Evolutionary conservation across 2,797 vertebrate genomes (phyloP), one percentile per base, ranked within the genome.

Genomic region (Danio aesculapii): DNA sequence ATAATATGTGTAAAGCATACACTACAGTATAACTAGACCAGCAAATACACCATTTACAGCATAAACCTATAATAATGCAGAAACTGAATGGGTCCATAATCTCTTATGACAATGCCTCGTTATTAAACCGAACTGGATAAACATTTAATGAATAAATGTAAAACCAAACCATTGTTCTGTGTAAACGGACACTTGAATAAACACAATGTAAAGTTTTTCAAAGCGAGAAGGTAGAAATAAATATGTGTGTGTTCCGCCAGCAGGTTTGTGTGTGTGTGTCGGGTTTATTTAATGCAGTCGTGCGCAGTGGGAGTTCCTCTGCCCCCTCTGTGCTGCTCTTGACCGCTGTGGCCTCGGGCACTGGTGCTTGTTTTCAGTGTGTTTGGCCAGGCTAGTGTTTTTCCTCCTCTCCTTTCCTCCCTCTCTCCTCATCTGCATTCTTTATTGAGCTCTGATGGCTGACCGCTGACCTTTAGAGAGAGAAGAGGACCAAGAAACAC

Each of bases 221-320:
- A 5, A 46, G 41, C n/a, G 13, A 4, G 41, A 30, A 50, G 16
- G 49, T 1, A 46, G 14, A 39, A 41, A 62, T n/a, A 39, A 50
- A 17, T 39, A 9, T 21, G 57, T 16, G 44, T 75, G 57, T 49
- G 49, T 53, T 64, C 53, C 17, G 43, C 49, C 39, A 64, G 74
- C 61, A 44, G 39, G 49, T 66, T 76, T 53, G 74, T 63, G 50
- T 75, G 30, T 76, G 61, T 55, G 49, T 66, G 30, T 76, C 39
- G 44, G 61, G 61, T 39, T 76, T 76, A 53, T 64, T 76, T 64
- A 64, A 76, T 53, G 61, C 73, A 75, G 58, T 75, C 10, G 46
- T 52, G 59, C n/a, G 12, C 61, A 44, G 50, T 64, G 62, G 49
- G 74, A 64, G 61, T 53, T n/a, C 0, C 74, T 61, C 21, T 69